A percentile compares a stretch with the other conserved stretches of the same genome.
These are phyloP conservation scores for Oligia strigilis DNA, from an alignment of 2,888 invertebrate genomes.

Conservation along the genomic window DNA sequence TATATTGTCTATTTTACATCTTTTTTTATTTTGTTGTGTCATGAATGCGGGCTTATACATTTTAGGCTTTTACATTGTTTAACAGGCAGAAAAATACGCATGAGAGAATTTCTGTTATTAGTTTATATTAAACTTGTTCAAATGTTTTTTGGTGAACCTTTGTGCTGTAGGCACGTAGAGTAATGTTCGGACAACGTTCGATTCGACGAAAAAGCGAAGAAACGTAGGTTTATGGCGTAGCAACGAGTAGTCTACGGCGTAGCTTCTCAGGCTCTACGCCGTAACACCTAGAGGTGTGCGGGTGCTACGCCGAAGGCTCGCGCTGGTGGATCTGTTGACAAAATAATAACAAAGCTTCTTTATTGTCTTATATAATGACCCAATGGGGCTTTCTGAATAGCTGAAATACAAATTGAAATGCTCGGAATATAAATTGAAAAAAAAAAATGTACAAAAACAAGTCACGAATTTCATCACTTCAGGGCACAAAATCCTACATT, in stretches of 20 bases:
- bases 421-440: not conserved
- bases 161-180: not conserved
- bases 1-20: not conserved
- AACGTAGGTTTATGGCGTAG: not conserved
- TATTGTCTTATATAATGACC: too few species aligned
- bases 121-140: slow-evolving; percentile 10
- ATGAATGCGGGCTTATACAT: slow-evolving; percentile 24
- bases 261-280: not conserved
- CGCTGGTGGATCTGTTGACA: not conserved
- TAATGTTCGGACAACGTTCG: not conserved
- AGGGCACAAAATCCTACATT: slow-evolving; percentile 13
- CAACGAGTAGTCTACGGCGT: not conserved
- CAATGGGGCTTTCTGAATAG: too few species aligned
- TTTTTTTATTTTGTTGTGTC: not conserved
- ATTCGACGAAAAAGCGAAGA: not conserved
- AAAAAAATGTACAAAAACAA: not conserved
- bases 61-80: not conserved
- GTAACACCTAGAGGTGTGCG: not conserved
- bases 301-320: not conserved
- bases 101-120: not conserved
- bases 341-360: too few species aligned
- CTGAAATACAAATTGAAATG: too few species aligned
- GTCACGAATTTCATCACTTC: not conserved
- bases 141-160: not conserved
- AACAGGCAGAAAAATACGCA: slow-evolving; percentile 9